Conservation (phyloP, 2,797 vertebrate species). For the Ficedula albicollis region DNA sequence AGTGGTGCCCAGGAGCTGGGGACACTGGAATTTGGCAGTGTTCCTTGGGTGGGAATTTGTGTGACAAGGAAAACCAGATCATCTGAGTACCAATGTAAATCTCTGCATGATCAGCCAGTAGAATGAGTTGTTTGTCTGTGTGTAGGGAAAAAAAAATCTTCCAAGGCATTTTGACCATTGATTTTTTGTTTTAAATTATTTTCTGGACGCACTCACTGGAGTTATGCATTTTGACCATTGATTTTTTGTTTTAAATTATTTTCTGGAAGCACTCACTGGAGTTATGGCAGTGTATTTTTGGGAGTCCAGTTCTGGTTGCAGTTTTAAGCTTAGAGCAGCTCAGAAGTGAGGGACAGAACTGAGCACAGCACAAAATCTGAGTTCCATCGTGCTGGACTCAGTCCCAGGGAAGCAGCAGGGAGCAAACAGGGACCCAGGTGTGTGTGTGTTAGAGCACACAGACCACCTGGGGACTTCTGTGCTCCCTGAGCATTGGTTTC, state of each 20-base stretch:
- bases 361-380: neutral
- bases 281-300: neutral
- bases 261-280: neutral
- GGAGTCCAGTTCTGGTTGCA: neutral
- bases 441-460: neutral
- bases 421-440: neutral
- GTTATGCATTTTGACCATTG: neutral
- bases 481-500: neutral
- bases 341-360: neutral
- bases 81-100: neutral
- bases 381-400: rapidly evolving
- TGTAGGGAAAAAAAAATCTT: neutral
- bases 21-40: neutral
- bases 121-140: neutral
- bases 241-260: neutral
- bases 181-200: neutral
- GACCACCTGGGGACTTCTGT: neutral
- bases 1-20: neutral
- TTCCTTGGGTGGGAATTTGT: neutral
- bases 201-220: neutral
- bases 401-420: neutral
- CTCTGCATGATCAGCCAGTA: neutral
- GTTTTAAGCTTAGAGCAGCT: neutral
- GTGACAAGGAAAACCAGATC: neutral
- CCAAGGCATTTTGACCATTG: neutral